Conservation (phyloP, 2,888 invertebrate genomes). For the Lochmaea capreae region DNA sequence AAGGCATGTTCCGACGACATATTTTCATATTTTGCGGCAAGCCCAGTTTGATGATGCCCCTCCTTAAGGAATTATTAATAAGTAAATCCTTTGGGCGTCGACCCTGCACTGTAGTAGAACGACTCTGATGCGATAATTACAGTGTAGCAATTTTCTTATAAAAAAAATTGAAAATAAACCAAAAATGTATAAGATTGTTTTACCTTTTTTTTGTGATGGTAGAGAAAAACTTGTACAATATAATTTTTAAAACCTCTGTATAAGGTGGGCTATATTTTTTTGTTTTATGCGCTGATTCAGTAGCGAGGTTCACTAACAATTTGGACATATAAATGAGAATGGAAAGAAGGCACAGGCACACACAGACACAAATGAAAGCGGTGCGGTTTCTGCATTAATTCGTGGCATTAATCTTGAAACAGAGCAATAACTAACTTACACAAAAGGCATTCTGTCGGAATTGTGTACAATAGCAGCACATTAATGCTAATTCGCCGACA, state of each 20-base stretch:
- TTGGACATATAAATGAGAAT: slow-evolving; percentile 42
- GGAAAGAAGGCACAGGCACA: slow-evolving; percentile 27
- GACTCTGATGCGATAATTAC: too few relatives aligned
- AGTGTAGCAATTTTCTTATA: too few relatives aligned
- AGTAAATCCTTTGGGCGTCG: too few relatives aligned
- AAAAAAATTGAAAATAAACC: too few relatives aligned
- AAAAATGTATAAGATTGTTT: too few relatives aligned
- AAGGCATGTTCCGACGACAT: too few relatives aligned
- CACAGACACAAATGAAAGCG: slow-evolving; percentile 46
- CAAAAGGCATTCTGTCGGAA: slow-evolving; percentile 51
- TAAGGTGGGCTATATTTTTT: slow-evolving; percentile 3
- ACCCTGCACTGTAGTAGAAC: too few relatives aligned
- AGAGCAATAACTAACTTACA: slow-evolving; percentile 49
- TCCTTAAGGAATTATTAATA: too few relatives aligned
- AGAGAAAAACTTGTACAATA: too few relatives aligned
- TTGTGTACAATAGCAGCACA: slow-evolving; percentile 49
- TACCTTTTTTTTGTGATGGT: too few relatives aligned
- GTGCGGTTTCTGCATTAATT: slow-evolving; percentile 53
- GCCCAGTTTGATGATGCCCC: too few relatives aligned
- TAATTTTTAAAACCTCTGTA: not conserved
- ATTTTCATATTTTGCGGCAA: too few relatives aligned
- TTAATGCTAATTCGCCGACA: slow-evolving; percentile 52
- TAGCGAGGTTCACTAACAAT: slow-evolving; percentile 34
- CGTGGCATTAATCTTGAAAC: slow-evolving; percentile 51
- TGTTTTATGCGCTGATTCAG: slow-evolving; percentile 17